A percentile compares a stretch with the other conserved stretches of the same genome.
phyloP scores from a whole-genome alignment of 2,888 invertebrate genomes.

The Heliconius sara region DNA sequence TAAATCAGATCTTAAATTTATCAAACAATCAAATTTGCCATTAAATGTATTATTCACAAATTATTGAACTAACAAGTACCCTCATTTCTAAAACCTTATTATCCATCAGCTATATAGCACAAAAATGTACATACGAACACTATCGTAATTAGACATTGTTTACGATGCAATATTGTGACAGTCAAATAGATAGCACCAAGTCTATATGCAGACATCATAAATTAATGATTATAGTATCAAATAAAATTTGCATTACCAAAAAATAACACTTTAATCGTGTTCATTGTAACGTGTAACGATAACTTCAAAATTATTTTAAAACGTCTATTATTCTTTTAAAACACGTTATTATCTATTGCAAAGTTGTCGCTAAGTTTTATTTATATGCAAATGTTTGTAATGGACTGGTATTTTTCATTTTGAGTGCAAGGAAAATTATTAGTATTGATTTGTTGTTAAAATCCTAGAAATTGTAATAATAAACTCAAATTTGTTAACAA shows the following conservation, averaged over 20 bases:
- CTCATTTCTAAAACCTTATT: too few species aligned
- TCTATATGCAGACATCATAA: slow-evolving; percentile 19
- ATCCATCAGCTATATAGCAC: background rate
- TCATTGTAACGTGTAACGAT: background rate
- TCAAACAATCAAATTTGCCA: too few species aligned
- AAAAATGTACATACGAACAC: background rate
- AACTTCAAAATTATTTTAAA: background rate
- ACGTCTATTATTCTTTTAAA: background rate
- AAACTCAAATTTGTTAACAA: too few species aligned
- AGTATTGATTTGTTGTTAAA: background rate
- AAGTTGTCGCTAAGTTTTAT: background rate
- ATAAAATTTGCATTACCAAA: slow-evolving; percentile 23
- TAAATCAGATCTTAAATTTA: too few species aligned
- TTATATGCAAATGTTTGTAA: background rate
- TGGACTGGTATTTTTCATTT: background rate
- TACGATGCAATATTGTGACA: background rate
- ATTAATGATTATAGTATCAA: slow-evolving; percentile 26
- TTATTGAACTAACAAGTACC: background rate
- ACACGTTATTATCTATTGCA: slow-evolving; percentile 7
- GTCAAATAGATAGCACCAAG: slow-evolving; percentile 9
- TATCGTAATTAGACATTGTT: background rate
- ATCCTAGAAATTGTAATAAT: too few species aligned
- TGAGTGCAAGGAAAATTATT: background rate
- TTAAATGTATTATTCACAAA: too few species aligned
- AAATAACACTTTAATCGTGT: background rate